phyloP scores from a whole-genome alignment of 2,113 vertebrate species.

The Macquaria australasica region DNA sequence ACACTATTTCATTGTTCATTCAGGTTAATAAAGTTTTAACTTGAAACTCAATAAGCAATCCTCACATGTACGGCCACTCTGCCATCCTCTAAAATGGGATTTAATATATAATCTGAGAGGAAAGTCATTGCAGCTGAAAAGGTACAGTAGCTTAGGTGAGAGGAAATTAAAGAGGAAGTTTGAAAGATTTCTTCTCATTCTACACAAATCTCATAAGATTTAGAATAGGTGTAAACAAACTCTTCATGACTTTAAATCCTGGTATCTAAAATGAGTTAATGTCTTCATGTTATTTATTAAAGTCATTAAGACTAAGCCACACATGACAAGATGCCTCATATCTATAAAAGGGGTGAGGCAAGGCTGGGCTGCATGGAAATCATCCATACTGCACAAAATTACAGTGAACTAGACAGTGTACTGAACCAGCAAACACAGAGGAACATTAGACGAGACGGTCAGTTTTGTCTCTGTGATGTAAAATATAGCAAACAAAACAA shows the following conservation, averaged over 20 bases:
- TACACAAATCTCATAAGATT: slow-evolving; percentile 54
- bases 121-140: slow-evolving; percentile 8
- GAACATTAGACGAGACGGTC: slow-evolving; percentile 73
- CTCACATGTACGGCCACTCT: slow-evolving; percentile 4
- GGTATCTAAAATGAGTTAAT: background rate
- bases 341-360: slow-evolving; percentile 54
- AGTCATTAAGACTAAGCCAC: slow-evolving; percentile 36
- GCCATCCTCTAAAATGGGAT: slow-evolving; percentile 35
- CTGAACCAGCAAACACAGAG: slow-evolving; percentile 81
- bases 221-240: slow-evolving; percentile 47
- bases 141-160: slow-evolving; percentile 19
- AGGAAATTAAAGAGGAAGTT: slow-evolving; percentile 29
- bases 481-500: slow-evolving; percentile 58
- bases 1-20: background rate
- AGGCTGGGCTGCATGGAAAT: slow-evolving; percentile 41
- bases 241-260: slow-evolving; percentile 33
- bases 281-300: slow-evolving; percentile 11
- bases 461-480: slow-evolving; percentile 67
- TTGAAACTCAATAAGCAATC: background rate
- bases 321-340: slow-evolving; percentile 20
- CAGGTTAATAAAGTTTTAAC: background rate
- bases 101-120: slow-evolving; percentile 13
- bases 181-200: slow-evolving; percentile 24
- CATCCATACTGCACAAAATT: slow-evolving; percentile 38
- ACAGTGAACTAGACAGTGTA: slow-evolving; percentile 35